Conservation (phyloP, 2,888 invertebrate species). For the Frankliniella intonsa region DNA sequence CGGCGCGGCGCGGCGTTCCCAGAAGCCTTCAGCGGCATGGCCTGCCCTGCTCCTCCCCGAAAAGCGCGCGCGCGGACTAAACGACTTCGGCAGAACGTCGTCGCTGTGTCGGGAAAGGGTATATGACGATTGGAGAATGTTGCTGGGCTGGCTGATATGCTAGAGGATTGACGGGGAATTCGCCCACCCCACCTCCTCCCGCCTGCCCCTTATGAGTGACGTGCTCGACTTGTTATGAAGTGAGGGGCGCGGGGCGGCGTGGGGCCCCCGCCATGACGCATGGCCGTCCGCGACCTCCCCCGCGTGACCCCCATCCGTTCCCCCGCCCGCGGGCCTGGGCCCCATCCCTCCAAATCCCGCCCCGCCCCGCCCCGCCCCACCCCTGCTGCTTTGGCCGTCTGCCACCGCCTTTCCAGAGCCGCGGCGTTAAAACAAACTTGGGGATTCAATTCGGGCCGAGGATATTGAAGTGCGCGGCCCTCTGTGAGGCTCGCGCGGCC, state of each 20-base stretch:
- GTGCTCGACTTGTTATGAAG: no score
- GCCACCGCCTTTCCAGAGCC: background rate
- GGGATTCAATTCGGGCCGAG: background rate
- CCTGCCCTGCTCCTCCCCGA: background rate
- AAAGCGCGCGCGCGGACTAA: background rate
- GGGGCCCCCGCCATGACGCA: background rate
- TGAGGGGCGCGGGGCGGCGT: background rate
- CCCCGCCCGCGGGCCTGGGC: background rate
- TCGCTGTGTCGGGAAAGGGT: no score
- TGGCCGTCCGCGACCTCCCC: background rate
- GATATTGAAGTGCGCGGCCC: conserved; percentile 1
- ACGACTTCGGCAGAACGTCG: no score
- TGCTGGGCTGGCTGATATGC: background rate
- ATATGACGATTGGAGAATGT: background rate
- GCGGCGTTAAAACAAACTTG: background rate
- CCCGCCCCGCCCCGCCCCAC: background rate
- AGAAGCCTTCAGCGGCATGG: background rate
- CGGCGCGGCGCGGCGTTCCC: background rate
- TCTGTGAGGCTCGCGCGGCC: background rate
- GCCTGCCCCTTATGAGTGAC: no score
- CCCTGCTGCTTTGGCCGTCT: background rate
- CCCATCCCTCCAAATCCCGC: background rate
- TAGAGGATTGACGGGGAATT: background rate
- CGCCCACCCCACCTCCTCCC: no score
- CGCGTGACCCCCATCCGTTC: background rate